A percentile compares a stretch with the other conserved stretches of the same genome.
Conservation (phyloP, 2,113 vertebrate species). For the Rhineura floridana region DNA sequence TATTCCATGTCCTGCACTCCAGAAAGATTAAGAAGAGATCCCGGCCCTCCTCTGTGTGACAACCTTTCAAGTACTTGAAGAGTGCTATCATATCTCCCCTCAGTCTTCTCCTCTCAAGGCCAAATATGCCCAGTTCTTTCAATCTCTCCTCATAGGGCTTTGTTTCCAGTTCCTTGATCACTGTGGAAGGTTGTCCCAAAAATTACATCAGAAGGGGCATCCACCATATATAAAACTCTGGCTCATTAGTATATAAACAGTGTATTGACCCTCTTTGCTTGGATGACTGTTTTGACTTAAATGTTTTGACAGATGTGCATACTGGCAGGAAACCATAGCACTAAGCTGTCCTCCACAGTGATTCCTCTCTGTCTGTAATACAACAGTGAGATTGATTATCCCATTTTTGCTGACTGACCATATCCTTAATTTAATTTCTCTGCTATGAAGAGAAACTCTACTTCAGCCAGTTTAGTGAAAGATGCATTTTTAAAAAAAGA, state of each 20-base stretch:
- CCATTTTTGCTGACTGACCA: conserved; percentile 42
- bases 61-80: no score
- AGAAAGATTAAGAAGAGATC: no score
- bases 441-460: conserved; percentile 23
- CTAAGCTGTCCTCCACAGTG: neutral
- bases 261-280: accelerated
- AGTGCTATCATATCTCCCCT: no score
- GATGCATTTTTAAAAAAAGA: neutral
- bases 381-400: neutral
- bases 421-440: conserved; percentile 6
- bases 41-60: no score
- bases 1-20: no score
- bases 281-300: neutral
- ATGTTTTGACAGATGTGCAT: accelerated
- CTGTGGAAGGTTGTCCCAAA: neutral
- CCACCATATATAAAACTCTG: neutral
- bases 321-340: accelerated
- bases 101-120: no score
- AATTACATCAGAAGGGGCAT: neutral
- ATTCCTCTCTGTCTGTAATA: neutral
- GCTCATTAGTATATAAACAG: neutral
- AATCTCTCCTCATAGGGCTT: no score
- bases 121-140: no score
- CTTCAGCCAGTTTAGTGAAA: conserved; percentile 14
- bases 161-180: no score